These are phyloP conservation scores for Caenorhabditis tropicalis DNA, from an alignment of 1,140 invertebrate genomes.

Conservation along the genomic window DNA sequence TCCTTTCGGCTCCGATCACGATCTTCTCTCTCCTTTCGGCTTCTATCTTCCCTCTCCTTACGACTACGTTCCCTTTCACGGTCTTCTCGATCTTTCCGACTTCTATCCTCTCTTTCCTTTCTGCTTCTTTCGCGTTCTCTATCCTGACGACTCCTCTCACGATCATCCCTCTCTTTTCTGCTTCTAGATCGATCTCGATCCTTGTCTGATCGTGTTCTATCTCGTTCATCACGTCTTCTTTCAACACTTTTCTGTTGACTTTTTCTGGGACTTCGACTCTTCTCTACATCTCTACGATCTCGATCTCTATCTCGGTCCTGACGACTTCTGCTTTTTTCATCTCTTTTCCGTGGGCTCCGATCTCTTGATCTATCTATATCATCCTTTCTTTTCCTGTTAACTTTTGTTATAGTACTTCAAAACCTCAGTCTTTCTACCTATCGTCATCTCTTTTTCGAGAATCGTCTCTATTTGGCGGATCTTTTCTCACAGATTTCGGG, in stretches of 20 bases:
- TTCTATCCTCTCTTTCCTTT: neutral
- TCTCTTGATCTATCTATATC: slow-evolving; percentile 1
- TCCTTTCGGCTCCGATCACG: neutral
- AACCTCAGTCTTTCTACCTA: neutral
- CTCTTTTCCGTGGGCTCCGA: neutral
- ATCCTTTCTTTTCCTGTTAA: neutral
- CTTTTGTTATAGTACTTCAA: neutral
- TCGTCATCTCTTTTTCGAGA: neutral
- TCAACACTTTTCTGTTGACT: neutral
- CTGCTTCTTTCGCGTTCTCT: neutral
- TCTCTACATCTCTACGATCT: neutral
- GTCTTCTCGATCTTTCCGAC: slow-evolving; percentile 20
- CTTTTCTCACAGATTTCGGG: neutral
- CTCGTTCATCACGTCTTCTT: neutral
- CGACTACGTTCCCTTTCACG: slow-evolving; percentile 20
- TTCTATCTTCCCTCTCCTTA: neutral
- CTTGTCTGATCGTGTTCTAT: neutral
- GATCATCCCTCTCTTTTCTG: neutral
- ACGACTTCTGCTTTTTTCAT: neutral
- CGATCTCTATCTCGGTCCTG: slow-evolving; percentile 24
- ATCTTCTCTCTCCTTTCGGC: neutral
- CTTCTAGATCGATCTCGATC: neutral
- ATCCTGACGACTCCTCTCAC: neutral
- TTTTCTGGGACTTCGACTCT: neutral
- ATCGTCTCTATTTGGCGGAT: neutral